Conservation (phyloP, 2,113 vertebrate genomes). For the Chamaea fasciata region DNA sequence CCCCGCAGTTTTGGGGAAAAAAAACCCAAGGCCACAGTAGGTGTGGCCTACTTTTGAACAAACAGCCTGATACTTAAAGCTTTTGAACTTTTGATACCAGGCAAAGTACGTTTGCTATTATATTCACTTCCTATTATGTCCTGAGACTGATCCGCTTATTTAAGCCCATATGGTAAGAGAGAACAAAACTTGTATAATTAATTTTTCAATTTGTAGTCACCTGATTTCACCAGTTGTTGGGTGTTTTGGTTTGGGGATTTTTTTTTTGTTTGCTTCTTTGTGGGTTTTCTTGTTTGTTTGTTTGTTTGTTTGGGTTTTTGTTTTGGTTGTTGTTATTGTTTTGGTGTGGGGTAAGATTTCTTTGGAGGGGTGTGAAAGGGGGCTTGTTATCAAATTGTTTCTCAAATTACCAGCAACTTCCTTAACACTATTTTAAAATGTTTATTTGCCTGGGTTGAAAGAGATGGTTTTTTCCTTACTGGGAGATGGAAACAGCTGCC, state of each 20-base stretch:
- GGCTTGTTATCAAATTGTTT: fast-evolving
- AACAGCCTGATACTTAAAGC: neutral
- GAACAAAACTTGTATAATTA: neutral
- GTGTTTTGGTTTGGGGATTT: neutral
- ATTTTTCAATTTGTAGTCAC: neutral
- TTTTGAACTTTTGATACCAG: neutral
- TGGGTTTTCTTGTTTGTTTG: neutral
- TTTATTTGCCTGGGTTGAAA: neutral
- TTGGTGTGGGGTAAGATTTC: too few species aligned
- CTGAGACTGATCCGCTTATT: neutral
- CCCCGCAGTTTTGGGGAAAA: fast-evolving
- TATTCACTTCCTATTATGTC: neutral
- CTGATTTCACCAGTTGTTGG: neutral
- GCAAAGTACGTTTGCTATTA: neutral
- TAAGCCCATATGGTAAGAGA: neutral
- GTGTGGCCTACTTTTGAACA: neutral
- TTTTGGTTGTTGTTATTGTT: neutral
- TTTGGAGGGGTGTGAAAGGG: fast-evolving
- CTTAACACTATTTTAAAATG: neutral
- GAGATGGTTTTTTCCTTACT: neutral
- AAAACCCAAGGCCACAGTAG: neutral
- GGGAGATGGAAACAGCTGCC: neutral
- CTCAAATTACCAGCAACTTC: neutral
- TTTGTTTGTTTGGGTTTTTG: neutral
- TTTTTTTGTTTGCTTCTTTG: neutral